Conservation (phyloP, 1,140 invertebrate genomes). For the Pseudoatta argentina region DNA sequence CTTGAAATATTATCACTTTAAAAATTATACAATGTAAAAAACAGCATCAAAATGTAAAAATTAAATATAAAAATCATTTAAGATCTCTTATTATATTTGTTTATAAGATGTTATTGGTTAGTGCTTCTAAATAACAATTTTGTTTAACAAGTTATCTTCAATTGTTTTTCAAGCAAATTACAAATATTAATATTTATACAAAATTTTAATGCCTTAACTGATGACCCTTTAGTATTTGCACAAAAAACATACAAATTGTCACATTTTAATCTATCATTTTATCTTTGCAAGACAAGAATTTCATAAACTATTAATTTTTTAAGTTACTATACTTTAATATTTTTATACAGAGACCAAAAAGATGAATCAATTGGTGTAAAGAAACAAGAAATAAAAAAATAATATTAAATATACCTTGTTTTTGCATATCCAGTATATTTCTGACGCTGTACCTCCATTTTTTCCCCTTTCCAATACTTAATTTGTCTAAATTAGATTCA, state of each 20-base stretch:
- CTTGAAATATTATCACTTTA: neutral
- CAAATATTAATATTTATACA: neutral
- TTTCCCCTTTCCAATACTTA: conserved; percentile 78
- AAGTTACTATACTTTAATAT: too few relatives aligned
- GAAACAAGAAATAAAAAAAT: too few relatives aligned
- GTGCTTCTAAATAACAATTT: conserved; percentile 49
- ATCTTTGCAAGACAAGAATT: too few relatives aligned
- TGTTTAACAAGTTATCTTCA: conserved; percentile 51
- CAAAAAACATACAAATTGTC: too few relatives aligned
- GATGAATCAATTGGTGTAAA: too few relatives aligned
- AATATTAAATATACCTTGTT: conserved; percentile 73
- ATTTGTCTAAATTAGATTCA: conserved; percentile 73
- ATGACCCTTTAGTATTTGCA: too few relatives aligned
- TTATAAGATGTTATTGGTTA: conserved; percentile 56
- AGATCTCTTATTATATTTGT: neutral
- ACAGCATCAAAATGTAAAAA: neutral
- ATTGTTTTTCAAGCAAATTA: conserved; percentile 39
- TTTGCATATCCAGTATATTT: conserved; percentile 81
- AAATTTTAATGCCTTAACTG: neutral
- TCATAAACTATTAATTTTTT: too few relatives aligned
- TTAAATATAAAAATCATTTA: conserved; percentile 11
- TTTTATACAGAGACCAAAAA: too few relatives aligned
- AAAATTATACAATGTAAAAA: conserved; percentile 3
- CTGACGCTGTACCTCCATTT: conserved; percentile 82
- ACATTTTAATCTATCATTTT: too few relatives aligned